A percentile compares a stretch with the other conserved stretches of the same genome.
These are phyloP conservation scores for Varanus komodoensis DNA, from an alignment of 2,113 vertebrate genomes.

Conservation along the genomic window DNA sequence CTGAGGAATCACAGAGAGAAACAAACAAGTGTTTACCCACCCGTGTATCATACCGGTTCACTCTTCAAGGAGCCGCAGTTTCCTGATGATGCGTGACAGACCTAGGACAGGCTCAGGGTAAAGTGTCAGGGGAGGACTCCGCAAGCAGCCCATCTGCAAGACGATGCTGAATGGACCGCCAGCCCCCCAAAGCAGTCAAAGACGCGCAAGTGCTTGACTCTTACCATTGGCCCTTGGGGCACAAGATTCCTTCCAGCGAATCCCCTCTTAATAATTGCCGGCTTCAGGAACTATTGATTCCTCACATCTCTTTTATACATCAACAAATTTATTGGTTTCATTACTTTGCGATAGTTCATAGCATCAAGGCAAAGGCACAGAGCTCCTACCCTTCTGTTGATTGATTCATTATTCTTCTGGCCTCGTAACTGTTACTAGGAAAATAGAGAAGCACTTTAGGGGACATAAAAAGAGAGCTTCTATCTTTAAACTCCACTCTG, in stretches of 20 bases:
- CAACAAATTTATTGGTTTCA: constrained; percentile 25
- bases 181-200: background rate
- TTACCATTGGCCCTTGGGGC: background rate
- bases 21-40: too few species aligned
- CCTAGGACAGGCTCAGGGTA: too few species aligned
- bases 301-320: background rate
- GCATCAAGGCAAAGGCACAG: background rate
- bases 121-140: background rate
- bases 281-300: constrained; percentile 7
- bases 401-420: background rate
- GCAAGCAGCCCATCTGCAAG: background rate
- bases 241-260: background rate
- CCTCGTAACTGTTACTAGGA: background rate
- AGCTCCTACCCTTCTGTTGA: background rate
- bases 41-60: too few species aligned
- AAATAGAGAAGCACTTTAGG: background rate
- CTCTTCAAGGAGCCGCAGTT: too few species aligned
- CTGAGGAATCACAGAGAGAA: too few species aligned
- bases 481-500: background rate
- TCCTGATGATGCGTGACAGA: too few species aligned
- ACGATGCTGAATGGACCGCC: background rate
- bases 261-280: background rate
- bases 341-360: constrained; percentile 5
- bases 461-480: background rate
- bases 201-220: too few species aligned